phyloP scores from a whole-genome alignment of 2,113 vertebrate species.

The Raja brachyura region DNA sequence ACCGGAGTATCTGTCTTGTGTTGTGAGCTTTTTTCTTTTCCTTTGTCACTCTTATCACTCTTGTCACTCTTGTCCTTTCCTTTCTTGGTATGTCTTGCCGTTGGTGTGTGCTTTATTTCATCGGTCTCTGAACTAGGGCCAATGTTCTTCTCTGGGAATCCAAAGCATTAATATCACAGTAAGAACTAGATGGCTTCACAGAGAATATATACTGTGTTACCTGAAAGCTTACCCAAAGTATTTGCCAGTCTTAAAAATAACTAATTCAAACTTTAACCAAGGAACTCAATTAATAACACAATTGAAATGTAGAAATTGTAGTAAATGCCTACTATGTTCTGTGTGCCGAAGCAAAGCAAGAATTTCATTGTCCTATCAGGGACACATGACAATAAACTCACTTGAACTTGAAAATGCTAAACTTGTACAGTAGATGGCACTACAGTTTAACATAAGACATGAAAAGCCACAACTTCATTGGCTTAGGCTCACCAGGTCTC shows the following conservation, averaged over 20 bases:
- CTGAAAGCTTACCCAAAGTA: background rate
- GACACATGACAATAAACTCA: no score
- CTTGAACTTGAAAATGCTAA: no score
- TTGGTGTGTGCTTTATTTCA: slow-evolving; percentile 51
- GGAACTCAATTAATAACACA: background rate
- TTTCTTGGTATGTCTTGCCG: slow-evolving; percentile 53
- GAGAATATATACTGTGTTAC: background rate
- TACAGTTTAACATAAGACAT: background rate
- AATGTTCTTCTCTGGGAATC: slow-evolving; percentile 51
- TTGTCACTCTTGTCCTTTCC: slow-evolving; percentile 61
- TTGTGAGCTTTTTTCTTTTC: background rate
- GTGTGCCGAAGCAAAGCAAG: no score
- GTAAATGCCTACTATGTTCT: no score
- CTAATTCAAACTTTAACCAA: background rate
- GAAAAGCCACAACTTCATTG: background rate
- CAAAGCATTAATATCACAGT: background rate
- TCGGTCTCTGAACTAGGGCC: slow-evolving; percentile 50
- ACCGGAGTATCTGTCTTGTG: background rate
- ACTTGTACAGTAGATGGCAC: background rate
- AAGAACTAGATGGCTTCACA: background rate
- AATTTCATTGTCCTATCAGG: no score
- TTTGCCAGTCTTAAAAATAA: background rate
- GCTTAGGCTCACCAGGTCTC: background rate
- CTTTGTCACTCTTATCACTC: slow-evolving; percentile 54
- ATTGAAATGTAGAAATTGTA: no score